Conservation (phyloP, 2,888 invertebrate species). For the Monochamus alternatus region DNA sequence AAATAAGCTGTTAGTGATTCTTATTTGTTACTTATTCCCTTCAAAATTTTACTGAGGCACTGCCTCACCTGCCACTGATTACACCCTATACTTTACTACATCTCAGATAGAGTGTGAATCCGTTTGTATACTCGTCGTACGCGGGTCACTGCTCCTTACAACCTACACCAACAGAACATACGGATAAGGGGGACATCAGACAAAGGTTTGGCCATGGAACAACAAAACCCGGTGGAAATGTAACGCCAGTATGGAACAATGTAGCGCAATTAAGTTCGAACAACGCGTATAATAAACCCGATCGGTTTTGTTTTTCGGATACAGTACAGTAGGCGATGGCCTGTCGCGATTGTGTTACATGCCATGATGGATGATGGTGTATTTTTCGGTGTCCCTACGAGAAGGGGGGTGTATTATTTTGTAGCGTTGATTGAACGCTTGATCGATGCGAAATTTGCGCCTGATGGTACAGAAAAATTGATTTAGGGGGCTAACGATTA, state of each 20-base stretch:
- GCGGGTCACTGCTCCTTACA: neutral
- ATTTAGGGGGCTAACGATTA: no score
- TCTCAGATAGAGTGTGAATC: neutral
- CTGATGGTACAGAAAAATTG: neutral
- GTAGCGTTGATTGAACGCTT: conserved; percentile 3
- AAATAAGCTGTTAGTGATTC: no score
- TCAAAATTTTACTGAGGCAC: no score
- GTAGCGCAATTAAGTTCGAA: conserved; percentile 7
- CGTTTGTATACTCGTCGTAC: neutral
- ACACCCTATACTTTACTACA: no score
- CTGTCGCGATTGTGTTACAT: conserved; percentile 5
- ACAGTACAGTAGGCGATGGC: neutral
- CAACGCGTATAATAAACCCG: conserved; percentile 11
- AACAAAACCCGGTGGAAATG: conserved; percentile 5
- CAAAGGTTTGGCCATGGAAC: neutral
- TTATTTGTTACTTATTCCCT: no score
- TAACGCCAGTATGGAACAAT: neutral
- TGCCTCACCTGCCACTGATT: no score
- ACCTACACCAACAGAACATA: neutral
- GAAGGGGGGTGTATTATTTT: neutral
- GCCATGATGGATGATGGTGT: conserved; percentile 9
- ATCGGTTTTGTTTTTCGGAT: conserved; percentile 15
- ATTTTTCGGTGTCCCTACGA: conserved; percentile 8
- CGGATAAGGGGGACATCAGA: neutral
- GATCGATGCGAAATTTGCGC: conserved; percentile 11